These are phyloP conservation scores for Ceraclea dissimilis DNA, from an alignment of 2,888 invertebrate genomes.

Conservation along the genomic window DNA sequence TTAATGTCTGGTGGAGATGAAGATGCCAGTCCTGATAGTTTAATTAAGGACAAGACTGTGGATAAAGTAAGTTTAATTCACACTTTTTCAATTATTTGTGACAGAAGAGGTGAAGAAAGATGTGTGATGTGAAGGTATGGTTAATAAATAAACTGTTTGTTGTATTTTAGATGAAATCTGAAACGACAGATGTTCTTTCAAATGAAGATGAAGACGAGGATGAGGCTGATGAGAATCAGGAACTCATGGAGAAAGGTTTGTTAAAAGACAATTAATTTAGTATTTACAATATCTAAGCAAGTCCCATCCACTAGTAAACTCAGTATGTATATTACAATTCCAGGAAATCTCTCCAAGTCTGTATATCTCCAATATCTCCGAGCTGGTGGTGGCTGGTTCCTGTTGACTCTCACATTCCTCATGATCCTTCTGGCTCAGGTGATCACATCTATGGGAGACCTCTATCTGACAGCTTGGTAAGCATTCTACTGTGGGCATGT, in stretches of 20 bases:
- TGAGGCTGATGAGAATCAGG: constrained; percentile 54
- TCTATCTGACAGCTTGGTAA: constrained; percentile 74
- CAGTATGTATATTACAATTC: not conserved
- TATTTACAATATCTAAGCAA: too few relatives aligned
- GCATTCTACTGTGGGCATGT: too few relatives aligned
- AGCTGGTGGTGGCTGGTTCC: constrained; percentile 55
- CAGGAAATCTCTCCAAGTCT: constrained; percentile 48
- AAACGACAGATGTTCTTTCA: constrained; percentile 3
- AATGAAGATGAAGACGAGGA: constrained; percentile 29
- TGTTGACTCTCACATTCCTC: constrained; percentile 47
- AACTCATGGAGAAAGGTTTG: constrained; percentile 57
- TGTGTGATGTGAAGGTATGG: too few relatives aligned
- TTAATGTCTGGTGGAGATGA: constrained; percentile 42
- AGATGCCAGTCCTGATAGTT: constrained; percentile 17
- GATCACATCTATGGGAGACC: constrained; percentile 63
- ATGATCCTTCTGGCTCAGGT: constrained; percentile 59
- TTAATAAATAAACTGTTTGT: too few relatives aligned
- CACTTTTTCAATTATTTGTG: too few relatives aligned
- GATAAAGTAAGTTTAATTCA: too few relatives aligned
- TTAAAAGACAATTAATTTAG: too few relatives aligned
- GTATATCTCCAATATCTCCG: constrained; percentile 63
- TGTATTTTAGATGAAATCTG: not conserved
- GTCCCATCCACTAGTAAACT: too few relatives aligned
- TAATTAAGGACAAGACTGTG: not conserved
- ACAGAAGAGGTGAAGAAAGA: too few relatives aligned